phyloP scores from a whole-genome alignment of 2,888 invertebrate species.

The Beris morrisii region DNA sequence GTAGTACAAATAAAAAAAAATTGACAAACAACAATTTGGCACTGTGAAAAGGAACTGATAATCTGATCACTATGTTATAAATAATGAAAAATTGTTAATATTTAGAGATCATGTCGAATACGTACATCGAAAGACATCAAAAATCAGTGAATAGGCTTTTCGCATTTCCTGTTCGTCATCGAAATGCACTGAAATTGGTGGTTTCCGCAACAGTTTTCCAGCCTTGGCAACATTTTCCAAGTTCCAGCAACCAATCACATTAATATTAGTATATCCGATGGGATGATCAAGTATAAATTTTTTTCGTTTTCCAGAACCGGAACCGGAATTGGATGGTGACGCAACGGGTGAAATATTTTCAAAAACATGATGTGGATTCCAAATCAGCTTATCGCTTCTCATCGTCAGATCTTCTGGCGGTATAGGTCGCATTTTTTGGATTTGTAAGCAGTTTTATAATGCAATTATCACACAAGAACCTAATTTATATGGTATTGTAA shows the following conservation, averaged over 20 bases:
- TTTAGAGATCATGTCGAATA: slow-evolving; percentile 12
- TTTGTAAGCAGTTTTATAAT: not conserved
- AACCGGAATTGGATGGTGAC: slow-evolving; percentile 42
- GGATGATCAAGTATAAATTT: slow-evolving; percentile 45
- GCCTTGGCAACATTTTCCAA: slow-evolving; percentile 50
- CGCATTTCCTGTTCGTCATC: slow-evolving; percentile 61
- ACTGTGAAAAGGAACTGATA: too few species aligned
- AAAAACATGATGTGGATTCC: slow-evolving; percentile 46
- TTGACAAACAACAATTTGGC: too few species aligned
- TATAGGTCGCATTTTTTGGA: slow-evolving; percentile 35
- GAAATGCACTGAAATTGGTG: slow-evolving; percentile 47
- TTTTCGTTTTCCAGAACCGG: slow-evolving; percentile 38
- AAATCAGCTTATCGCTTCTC: slow-evolving; percentile 46
- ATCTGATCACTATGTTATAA: too few species aligned
- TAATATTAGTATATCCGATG: slow-evolving; percentile 44
- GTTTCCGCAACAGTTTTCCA: slow-evolving; percentile 49
- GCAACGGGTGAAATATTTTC: slow-evolving; percentile 45
- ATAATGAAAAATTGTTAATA: too few species aligned
- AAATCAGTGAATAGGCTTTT: slow-evolving; percentile 60
- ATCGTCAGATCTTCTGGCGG: slow-evolving; percentile 42
- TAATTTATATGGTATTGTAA: not conserved
- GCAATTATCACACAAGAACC: not conserved
- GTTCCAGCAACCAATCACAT: slow-evolving; percentile 46
- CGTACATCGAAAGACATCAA: slow-evolving; percentile 63
- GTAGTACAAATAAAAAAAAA: too few species aligned